Conservation (phyloP, 1,140 invertebrate genomes). For the Palaemon carinicauda region DNA sequence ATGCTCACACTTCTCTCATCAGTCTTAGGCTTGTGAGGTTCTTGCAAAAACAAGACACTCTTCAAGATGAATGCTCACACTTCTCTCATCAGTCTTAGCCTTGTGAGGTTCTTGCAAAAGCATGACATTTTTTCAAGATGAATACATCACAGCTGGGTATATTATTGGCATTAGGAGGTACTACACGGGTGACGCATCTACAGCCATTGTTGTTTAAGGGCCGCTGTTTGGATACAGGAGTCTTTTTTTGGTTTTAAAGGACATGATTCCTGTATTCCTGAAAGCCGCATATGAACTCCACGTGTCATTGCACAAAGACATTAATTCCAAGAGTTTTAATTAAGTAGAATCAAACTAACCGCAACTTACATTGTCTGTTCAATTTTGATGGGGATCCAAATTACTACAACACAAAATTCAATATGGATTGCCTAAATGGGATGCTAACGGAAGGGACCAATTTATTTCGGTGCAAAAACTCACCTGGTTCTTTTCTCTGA, state of each 20-base stretch:
- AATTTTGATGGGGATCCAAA: background rate
- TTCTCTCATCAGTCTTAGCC: no score
- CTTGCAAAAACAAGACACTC: background rate
- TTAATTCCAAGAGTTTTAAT: background rate
- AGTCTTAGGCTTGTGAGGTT: slow-evolving; percentile 3
- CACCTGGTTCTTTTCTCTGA: background rate
- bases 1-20: background rate
- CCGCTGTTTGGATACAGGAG: slow-evolving; percentile 18
- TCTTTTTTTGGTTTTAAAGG: background rate
- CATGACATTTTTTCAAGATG: no score
- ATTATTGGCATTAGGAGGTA: slow-evolving; percentile 20
- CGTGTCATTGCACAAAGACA: background rate
- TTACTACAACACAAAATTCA: slow-evolving; percentile 18
- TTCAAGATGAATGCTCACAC: background rate
- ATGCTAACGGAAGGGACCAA: slow-evolving; percentile 4
- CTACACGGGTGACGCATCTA: slow-evolving; percentile 22
- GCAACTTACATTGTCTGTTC: slow-evolving; percentile 12
- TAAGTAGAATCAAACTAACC: background rate
- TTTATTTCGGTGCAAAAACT: background rate
- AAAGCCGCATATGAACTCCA: background rate
- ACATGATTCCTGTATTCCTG: slow-evolving; percentile 1
- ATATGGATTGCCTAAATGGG: slow-evolving; percentile 14
- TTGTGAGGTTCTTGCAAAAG: no score
- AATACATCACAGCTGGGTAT: slow-evolving; percentile 3
- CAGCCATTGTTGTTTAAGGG: background rate